A percentile compares a stretch with the other conserved stretches of the same genome.
Evolutionary conservation across 2,888 invertebrate genomes (phyloP).

Genomic region (Caenorhabditis imperialis): DNA sequence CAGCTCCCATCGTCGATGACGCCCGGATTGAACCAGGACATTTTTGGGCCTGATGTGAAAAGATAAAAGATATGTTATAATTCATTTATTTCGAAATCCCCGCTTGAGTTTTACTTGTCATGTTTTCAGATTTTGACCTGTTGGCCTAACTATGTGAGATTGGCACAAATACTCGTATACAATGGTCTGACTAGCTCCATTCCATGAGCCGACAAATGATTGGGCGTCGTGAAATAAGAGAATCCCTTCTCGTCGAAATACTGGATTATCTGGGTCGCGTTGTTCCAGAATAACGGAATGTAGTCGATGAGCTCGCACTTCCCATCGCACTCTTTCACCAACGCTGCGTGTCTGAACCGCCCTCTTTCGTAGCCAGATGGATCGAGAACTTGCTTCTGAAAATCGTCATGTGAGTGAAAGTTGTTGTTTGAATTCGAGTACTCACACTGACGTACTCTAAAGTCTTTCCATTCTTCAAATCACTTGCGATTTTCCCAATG

Average conservation of each 20-base stretch:
- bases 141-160: background rate
- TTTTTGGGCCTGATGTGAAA: background rate
- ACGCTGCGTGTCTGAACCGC: constrained; percentile 13
- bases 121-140: no score
- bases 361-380: constrained; percentile 28
- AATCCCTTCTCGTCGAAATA: constrained; percentile 36
- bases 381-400: constrained; percentile 18
- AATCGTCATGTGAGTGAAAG: background rate
- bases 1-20: no score
- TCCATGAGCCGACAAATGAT: constrained; percentile 40
- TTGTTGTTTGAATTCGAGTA: background rate
- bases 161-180: constrained; percentile 43
- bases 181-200: constrained; percentile 32
- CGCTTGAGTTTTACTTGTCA: no score
- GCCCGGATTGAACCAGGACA: no score
- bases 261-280: constrained; percentile 9
- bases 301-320: constrained; percentile 54
- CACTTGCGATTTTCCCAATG: constrained; percentile 4
- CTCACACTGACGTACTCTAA: constrained; percentile 30
- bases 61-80: background rate
- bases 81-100: no score
- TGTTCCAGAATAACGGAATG: constrained; percentile 24
- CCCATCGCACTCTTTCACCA: constrained; percentile 29
- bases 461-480: constrained; percentile 23
- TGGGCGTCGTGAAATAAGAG: constrained; percentile 24